Percentiles rank a stretch among this genome's conserved stretches.
phyloP scores from a whole-genome alignment of 1,140 invertebrate species.

The Ceratoteleas bidentatus region DNA sequence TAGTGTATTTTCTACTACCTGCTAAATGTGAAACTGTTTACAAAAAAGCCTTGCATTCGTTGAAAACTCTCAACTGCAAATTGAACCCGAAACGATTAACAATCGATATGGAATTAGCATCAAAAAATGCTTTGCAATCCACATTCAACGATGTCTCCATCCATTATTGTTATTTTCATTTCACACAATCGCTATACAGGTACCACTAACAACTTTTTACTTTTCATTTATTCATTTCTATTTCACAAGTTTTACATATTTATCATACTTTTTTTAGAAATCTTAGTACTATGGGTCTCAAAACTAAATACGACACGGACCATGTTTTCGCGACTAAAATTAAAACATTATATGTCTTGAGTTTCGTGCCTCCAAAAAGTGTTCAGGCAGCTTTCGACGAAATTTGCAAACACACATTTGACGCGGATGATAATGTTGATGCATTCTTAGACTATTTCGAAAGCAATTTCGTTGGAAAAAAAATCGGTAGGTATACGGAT shows the following conservation, averaged over 20 bases:
- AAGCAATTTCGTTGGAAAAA: slow-evolving; percentile 7
- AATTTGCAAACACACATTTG: slow-evolving; percentile 8
- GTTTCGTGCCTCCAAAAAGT: slow-evolving; percentile 2
- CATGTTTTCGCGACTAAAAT: background rate
- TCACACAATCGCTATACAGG: background rate
- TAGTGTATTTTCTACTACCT: slow-evolving; percentile 7
- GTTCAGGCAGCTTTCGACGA: background rate
- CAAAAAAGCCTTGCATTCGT: background rate
- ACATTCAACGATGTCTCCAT: background rate
- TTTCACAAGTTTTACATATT: background rate
- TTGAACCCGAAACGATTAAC: background rate
- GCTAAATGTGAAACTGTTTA: background rate
- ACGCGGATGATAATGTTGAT: background rate
- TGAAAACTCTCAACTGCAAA: background rate
- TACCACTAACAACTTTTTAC: background rate
- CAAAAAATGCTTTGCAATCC: background rate
- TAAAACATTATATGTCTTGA: slow-evolving; percentile 6
- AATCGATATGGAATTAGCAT: slow-evolving; percentile 8
- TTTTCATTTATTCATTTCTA: background rate
- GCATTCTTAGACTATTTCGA: slow-evolving; percentile 15
- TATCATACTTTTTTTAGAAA: background rate
- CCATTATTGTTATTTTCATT: slow-evolving; percentile 13
- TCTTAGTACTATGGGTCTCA: background rate
- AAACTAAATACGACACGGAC: slow-evolving; percentile 3
- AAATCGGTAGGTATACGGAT: background rate